Conservation (phyloP, 2,797 vertebrate genomes). For the Xenops minutus region DNA sequence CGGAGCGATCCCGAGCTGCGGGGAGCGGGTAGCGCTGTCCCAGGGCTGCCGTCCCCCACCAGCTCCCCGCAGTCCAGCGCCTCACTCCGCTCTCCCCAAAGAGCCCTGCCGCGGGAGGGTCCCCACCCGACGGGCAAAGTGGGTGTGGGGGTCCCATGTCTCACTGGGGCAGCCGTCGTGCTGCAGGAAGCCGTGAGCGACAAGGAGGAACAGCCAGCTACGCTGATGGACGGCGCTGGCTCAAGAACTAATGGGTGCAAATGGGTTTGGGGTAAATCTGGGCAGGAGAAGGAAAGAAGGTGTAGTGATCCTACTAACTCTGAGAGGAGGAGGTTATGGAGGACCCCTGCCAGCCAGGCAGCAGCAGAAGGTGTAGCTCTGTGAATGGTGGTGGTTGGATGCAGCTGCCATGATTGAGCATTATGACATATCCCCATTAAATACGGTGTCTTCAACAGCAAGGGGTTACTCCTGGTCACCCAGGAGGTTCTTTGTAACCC, state of each 20-base stretch:
- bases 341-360: not conserved
- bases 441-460: not conserved
- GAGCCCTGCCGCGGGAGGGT: not conserved
- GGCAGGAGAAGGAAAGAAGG: not conserved
- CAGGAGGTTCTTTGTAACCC: not conserved
- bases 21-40: accelerated
- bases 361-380: not conserved
- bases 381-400: not conserved
- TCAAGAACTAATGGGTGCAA: not conserved
- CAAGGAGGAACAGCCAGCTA: not conserved
- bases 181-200: not conserved
- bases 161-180: accelerated
- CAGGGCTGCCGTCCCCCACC: accelerated
- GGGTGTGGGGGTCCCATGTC: not conserved
- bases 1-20: accelerated
- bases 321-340: not conserved
- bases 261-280: not conserved
- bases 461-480: not conserved
- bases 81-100: accelerated
- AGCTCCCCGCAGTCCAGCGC: accelerated
- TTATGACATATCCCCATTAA: not conserved
- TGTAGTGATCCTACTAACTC: not conserved
- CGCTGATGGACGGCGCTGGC: not conserved
- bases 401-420: accelerated
- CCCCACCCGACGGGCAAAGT: accelerated